Evolutionary conservation across 2,888 invertebrate species (phyloP), one percentile per base, ranked within the genome.

Genomic region (Erpobdella octoculata): DNA sequence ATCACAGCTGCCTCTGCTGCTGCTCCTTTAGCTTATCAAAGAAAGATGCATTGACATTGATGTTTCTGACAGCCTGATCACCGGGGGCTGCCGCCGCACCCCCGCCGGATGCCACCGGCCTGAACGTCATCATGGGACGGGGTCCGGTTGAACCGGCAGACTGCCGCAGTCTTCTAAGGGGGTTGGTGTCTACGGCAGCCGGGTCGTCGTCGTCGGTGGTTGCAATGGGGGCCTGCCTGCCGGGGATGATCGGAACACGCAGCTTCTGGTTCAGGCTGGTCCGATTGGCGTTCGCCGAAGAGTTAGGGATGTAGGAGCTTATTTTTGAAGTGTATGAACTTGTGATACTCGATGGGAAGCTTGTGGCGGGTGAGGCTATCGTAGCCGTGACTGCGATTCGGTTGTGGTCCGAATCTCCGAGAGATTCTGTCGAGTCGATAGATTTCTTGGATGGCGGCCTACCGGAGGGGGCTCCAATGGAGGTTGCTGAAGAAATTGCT

Each of bases 101-200:
- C n/a, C n/a, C n/a, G n/a, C n/a, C n/a, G n/a, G n/a, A n/a, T n/a
- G n/a, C n/a, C 18, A 12, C 37, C 1, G 58, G 33, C 33, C 70
- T 35, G 48, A 67, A 64, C 12, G 64, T 65, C 70, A 64, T 59
- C 71, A 46, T 74, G 9, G 74, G 65, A 9, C 62, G 15, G 25
- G 61, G n/a, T 12, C 70, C 73, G 21, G 73, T 79, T 62, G 81
- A 80, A 64, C 70, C 73, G 31, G 73, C 79, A 64, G 81, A 80
- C 66, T 80, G 81, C 65, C 81, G 85, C 71, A 89, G 83, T 86
- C 89, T 88, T 76, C 88, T 84, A 76, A 89, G 82, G 0, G 89
- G 89, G 81, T 89, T 89, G 33, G 83, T 81, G 72, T 85, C 85
- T 33, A 82, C 81, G 3, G 46, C 21, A 5, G 41, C 6, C 15